Percentiles rank a stretch among this genome's conserved stretches.
phyloP scores from a whole-genome alignment of 35 echinoderm and acorn worm genomes.

The Chiridota heheva region DNA sequence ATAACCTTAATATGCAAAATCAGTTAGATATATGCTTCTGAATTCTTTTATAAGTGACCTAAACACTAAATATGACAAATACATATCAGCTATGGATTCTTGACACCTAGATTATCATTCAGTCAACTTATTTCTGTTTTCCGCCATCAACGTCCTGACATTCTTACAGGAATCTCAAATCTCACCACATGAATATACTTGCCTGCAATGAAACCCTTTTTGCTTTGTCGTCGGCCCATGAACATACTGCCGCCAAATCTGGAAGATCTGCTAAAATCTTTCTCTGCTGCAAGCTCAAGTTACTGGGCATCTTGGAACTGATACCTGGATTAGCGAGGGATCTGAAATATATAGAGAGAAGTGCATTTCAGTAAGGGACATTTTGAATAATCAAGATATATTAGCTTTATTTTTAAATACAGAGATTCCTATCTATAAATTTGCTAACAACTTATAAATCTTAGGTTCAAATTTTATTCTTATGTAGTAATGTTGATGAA shows the following conservation, averaged over 20 bases:
- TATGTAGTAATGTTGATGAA: no score
- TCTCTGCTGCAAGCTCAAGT: slow-evolving; percentile 11
- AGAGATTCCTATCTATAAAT: neutral
- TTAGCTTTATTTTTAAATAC: neutral
- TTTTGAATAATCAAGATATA: neutral
- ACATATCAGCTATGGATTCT: neutral
- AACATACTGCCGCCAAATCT: neutral
- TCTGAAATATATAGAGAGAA: neutral
- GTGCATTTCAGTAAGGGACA: neutral
- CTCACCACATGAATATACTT: neutral
- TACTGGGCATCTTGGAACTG: neutral
- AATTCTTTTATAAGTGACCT: neutral
- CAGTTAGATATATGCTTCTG: no score
- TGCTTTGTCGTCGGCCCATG: neutral
- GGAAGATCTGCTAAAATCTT: slow-evolving; percentile 2
- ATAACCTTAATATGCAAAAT: no score
- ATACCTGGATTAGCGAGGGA: neutral
- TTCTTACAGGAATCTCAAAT: no score
- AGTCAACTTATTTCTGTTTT: neutral
- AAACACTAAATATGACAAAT: neutral
- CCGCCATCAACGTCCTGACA: neutral
- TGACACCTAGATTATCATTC: neutral
- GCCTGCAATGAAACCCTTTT: slow-evolving; percentile 15
- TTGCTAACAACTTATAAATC: neutral
- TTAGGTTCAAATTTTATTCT: neutral